Conservation (phyloP, 2,888 invertebrate species). For the Carterocephalus palaemon region DNA sequence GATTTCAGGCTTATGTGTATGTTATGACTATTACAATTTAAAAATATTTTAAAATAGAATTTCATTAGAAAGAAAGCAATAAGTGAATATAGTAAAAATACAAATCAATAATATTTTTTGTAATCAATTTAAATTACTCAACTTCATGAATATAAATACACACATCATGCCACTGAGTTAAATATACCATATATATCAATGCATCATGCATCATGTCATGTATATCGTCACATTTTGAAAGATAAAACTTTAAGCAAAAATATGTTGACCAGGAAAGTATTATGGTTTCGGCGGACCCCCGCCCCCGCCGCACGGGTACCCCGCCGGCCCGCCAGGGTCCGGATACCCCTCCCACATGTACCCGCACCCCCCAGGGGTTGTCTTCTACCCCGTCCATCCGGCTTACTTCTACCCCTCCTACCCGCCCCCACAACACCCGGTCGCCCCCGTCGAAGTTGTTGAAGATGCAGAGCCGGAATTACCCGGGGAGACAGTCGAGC, state of each 20-base stretch:
- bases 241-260: slow-evolving; percentile 1
- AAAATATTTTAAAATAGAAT: too few relatives aligned
- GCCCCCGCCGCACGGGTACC: slow-evolving; percentile 39
- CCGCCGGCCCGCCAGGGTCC: slow-evolving; percentile 40
- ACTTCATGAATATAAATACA: too few relatives aligned
- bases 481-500: slow-evolving; percentile 71
- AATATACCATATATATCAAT: too few relatives aligned
- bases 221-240: too few relatives aligned
- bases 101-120: too few relatives aligned
- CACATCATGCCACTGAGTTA: too few relatives aligned
- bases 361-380: slow-evolving; percentile 46
- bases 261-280: slow-evolving; percentile 59
- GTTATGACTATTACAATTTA: too few relatives aligned
- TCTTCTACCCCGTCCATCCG: slow-evolving; percentile 66
- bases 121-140: too few relatives aligned
- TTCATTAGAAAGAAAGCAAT: too few relatives aligned
- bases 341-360: slow-evolving; percentile 42
- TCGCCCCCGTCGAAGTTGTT: slow-evolving; percentile 47
- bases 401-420: slow-evolving; percentile 65
- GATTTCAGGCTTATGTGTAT: too few relatives aligned
- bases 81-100: too few relatives aligned
- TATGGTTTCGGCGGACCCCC: slow-evolving; percentile 61
- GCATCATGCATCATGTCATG: too few relatives aligned
- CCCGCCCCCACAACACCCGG: slow-evolving; percentile 32
- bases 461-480: slow-evolving; percentile 57